Evolutionary conservation across 1,140 invertebrate species (phyloP).

Genomic region (Monomorium pharaonis): DNA sequence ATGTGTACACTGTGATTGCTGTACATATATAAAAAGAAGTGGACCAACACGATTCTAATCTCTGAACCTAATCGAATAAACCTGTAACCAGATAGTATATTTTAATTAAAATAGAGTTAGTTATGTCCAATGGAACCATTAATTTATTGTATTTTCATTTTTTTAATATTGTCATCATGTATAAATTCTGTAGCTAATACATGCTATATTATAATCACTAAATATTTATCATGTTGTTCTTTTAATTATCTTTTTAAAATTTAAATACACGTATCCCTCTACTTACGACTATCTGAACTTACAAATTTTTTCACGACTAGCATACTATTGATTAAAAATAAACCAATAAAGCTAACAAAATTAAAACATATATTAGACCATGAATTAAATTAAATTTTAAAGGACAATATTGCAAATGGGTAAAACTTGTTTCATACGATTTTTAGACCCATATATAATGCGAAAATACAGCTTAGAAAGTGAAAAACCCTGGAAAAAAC

Average conservation of each 20-base stretch:
- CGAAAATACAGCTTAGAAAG: too few relatives aligned
- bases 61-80: conserved; percentile 89
- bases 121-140: conserved; percentile 29
- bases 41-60: conserved; percentile 66
- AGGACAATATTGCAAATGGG: too few relatives aligned
- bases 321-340: too few relatives aligned
- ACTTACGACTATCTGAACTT: too few relatives aligned
- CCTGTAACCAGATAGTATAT: conserved; percentile 85
- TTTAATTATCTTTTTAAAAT: conserved; percentile 22
- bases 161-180: conserved; percentile 79
- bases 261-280: conserved; percentile 9
- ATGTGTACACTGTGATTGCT: conserved; percentile 80
- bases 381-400: too few relatives aligned
- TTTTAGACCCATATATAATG: too few relatives aligned
- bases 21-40: conserved; percentile 76
- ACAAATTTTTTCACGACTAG: too few relatives aligned
- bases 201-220: conserved; percentile 83
- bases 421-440: too few relatives aligned
- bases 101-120: conserved; percentile 39
- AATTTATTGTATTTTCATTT: conserved; percentile 79
- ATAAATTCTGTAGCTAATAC: conserved; percentile 86
- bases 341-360: too few relatives aligned
- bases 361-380: too few relatives aligned
- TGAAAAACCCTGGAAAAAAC: too few relatives aligned
- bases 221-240: conserved; percentile 15